Base-by-base conservation (phyloP, 2,797 vertebrate genomes). In the Salarias fasciatus region DNA sequence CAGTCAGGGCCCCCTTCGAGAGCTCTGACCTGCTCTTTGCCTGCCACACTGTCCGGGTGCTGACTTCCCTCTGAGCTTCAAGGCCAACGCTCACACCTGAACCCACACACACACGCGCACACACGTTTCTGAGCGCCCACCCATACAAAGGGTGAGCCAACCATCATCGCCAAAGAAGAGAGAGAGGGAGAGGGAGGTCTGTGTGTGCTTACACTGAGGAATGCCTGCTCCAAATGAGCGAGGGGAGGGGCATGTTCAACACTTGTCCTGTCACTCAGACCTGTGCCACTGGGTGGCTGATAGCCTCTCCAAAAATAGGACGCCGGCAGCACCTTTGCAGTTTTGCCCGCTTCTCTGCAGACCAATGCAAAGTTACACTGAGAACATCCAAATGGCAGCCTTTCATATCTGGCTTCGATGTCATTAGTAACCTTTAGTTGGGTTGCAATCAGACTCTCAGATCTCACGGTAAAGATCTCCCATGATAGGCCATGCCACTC, bases 201-300 rank as follows among this genome's bases (percentile, higher is more conserved):
- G 83, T 75, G 75, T 88, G 88, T 90, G 90, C 89, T 91, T 92
- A 90, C 86, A 79, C 85, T 48, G 86, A 89, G 86, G 90, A 93
- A 93, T 93, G 89, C 80, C 76, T 75, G 80, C 61, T 73, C 77
- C 70, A 86, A 83, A 83, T 37, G 84, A 86, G 71, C 8, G 30
- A 88, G 83, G 85, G 91, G 87, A 87, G 86, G 86, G 69, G 79
- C 84, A 59, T 76, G 60, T 15, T 41, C 77, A 87, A 92, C 93
- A 94, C 92, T 91, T 94, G 93, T 92, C 88, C 91, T 91, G 91
- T 94, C 93, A 93, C 84, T 94, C 93, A 92, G 80, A 77, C 64
- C 76, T 80, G 54, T 85, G 79, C 72, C 77, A 75, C 68, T 67
- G 60, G 75, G 75, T 81, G 68, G 84, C 72, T 90, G 88, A 91